Percentiles rank a stretch among this genome's conserved stretches.
These are phyloP conservation scores for Cryptotis parvus DNA, from an alignment of 2,113 vertebrate genomes.

Conservation along the genomic window DNA sequence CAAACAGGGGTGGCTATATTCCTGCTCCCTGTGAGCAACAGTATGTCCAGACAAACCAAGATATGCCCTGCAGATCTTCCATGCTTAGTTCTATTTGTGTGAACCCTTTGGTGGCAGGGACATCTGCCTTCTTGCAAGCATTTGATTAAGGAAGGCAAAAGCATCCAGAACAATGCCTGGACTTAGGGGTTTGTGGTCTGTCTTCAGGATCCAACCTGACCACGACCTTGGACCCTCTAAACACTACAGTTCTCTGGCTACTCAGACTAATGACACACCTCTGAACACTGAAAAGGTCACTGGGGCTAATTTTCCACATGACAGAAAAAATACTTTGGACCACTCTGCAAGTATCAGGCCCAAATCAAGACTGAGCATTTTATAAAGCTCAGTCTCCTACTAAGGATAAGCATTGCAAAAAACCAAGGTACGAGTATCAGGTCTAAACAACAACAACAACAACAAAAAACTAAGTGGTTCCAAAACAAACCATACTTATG, in stretches of 20 bases:
- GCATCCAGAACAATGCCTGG: background rate
- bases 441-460: no score
- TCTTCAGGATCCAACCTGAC: constrained; percentile 27
- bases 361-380: constrained; percentile 36
- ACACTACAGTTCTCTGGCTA: background rate
- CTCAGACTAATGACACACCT: constrained; percentile 5
- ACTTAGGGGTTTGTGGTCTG: constrained; percentile 37
- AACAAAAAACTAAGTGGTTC: constrained; percentile 46
- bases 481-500: constrained; percentile 52
- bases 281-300: background rate
- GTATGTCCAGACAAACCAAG: background rate
- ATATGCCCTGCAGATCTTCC: constrained; percentile 1
- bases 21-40: background rate
- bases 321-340: background rate
- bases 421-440: constrained; percentile 52
- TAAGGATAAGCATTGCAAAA: constrained; percentile 60
- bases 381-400: constrained; percentile 59
- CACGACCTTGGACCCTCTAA: background rate
- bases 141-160: constrained; percentile 59
- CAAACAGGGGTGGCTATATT: background rate
- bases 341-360: constrained; percentile 38
- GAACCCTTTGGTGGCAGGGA: constrained; percentile 52
- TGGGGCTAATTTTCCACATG: background rate
- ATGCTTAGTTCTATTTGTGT: constrained; percentile 21
- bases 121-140: constrained; percentile 37